phyloP scores from a whole-genome alignment of 2,888 invertebrate species.

The Agrilus cyanescens region DNA sequence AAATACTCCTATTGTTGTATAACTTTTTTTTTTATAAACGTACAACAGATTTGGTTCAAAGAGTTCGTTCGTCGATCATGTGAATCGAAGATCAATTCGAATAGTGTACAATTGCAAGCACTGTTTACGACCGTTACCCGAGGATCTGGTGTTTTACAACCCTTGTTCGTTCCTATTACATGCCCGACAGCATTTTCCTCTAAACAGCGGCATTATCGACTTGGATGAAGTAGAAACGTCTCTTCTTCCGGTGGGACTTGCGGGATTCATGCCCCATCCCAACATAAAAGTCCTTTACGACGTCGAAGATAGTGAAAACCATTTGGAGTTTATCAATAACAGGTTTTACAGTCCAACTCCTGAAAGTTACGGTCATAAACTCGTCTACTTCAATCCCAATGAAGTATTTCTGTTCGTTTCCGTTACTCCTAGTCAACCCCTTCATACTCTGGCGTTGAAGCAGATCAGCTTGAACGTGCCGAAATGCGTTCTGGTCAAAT shows the following conservation, averaged over 20 bases:
- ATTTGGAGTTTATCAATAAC: conserved; percentile 21
- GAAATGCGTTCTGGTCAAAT: conserved; percentile 26
- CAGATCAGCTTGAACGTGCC: conserved; percentile 30
- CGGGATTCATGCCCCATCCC: conserved; percentile 28
- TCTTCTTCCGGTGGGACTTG: conserved; percentile 25
- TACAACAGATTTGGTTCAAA: conserved; percentile 30
- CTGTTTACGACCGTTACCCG: conserved; percentile 17
- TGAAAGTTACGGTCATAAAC: conserved; percentile 22
- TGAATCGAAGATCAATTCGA: conserved; percentile 28
- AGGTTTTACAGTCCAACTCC: conserved; percentile 27
- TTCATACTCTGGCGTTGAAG: conserved; percentile 22
- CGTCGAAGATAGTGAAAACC: conserved; percentile 23
- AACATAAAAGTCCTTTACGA: conserved; percentile 26
- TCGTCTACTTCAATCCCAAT: conserved; percentile 23
- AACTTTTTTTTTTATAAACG: conserved; percentile 4
- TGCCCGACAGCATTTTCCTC: conserved; percentile 26
- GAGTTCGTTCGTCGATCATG: conserved; percentile 30
- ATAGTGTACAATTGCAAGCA: conserved; percentile 26
- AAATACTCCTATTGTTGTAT: not conserved
- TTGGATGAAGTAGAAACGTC: conserved; percentile 24
- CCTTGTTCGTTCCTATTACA: conserved; percentile 31
- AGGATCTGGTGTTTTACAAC: conserved; percentile 27
- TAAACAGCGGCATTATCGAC: conserved; percentile 24
- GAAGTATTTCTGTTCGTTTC: conserved; percentile 23
- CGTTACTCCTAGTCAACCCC: conserved; percentile 4